Evolutionary conservation across 2,113 vertebrate genomes (phyloP), one percentile per base, ranked within the genome.

Genomic region (Alouatta palliata): DNA sequence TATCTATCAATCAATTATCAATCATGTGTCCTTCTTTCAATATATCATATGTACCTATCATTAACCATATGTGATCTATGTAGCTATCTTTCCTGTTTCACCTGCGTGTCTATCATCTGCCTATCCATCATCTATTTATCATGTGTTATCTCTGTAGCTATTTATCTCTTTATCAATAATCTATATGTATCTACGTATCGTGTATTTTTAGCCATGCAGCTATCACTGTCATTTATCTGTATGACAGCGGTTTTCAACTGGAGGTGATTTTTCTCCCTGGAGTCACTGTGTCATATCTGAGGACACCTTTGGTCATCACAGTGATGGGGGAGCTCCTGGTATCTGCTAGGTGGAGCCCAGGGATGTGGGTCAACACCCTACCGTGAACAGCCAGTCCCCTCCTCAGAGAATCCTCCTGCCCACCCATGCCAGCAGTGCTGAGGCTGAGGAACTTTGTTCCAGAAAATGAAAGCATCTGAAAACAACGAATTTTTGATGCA

Each of bases 401-500:
- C 12, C 2, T 1, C 45, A 1, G 12, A 49, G 75, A 30, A 8
- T 21, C 43, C 45, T 23, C 12, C 54, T 0, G n/a, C 91, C 2
- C 11, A 30, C 64, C 97, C 88, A 89, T 84, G 91, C 84, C 77
- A 73, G 79, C 12, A 13, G 76, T 61, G 21, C 11, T 90, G 45
- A 82, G n/a, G 17, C 43, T 8, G 20, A 76, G 54, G 43, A 14
- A 32, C n/a, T 1, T 70, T 43, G 13, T 40, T 45, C n/a, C 35
- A 30, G 37, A 37, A 66, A 23, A 64, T 25, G 16, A 90, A 54
- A 25, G 32, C 47, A 45, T 93, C 83, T 43, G 20, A 0, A 1
- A 9, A 2, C 4, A 5, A 21, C 80, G 84, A 84, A 73, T 73
- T 83, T 95, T 1, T 0, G 5, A 94, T 40, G 43, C 30, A 88